Percentiles rank a stretch among this genome's conserved stretches.
These are phyloP conservation scores for Mythimna pallens DNA, from an alignment of 2,888 invertebrate genomes.

Conservation along the genomic window DNA sequence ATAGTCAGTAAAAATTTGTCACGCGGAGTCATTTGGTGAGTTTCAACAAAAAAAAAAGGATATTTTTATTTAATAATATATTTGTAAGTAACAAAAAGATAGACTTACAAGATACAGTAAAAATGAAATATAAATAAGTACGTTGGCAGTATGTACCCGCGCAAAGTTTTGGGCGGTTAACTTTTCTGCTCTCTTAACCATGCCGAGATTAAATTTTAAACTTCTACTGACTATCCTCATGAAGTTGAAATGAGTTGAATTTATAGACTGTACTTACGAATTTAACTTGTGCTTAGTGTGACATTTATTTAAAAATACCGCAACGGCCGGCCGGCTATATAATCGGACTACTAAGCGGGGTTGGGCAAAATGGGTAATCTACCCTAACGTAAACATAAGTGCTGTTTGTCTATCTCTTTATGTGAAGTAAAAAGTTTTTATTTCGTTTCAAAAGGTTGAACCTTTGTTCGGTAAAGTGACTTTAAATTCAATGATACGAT, in stretches of 20 bases:
- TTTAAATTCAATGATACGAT: constrained; percentile 20
- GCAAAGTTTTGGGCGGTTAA: constrained; percentile 83
- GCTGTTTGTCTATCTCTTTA: constrained; percentile 27
- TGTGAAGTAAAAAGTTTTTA: constrained; percentile 14
- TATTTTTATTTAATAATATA: too few species aligned
- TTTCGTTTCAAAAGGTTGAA: constrained; percentile 2
- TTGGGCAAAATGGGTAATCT: constrained; percentile 27
- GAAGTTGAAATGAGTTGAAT: constrained; percentile 84
- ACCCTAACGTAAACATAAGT: constrained; percentile 23
- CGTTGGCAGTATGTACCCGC: constrained; percentile 61
- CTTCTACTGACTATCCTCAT: constrained; percentile 83
- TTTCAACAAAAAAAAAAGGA: too few species aligned
- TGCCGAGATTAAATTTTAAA: constrained; percentile 86
- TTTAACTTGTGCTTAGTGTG: constrained; percentile 67
- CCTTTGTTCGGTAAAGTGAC: neutral
- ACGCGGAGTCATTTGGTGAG: too few species aligned
- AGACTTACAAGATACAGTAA: constrained; percentile 49
- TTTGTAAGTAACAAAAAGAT: constrained; percentile 3
- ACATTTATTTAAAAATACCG: constrained; percentile 54
- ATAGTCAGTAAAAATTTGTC: too few species aligned
- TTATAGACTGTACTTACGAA: constrained; percentile 77
- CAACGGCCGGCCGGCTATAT: constrained; percentile 12
- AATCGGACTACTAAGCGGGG: constrained; percentile 34
- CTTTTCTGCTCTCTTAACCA: constrained; percentile 85
- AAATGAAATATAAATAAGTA: constrained; percentile 65